Evolutionary conservation across 2,888 invertebrate genomes (phyloP).

Genomic region (Drosophila melanosoma): DNA sequence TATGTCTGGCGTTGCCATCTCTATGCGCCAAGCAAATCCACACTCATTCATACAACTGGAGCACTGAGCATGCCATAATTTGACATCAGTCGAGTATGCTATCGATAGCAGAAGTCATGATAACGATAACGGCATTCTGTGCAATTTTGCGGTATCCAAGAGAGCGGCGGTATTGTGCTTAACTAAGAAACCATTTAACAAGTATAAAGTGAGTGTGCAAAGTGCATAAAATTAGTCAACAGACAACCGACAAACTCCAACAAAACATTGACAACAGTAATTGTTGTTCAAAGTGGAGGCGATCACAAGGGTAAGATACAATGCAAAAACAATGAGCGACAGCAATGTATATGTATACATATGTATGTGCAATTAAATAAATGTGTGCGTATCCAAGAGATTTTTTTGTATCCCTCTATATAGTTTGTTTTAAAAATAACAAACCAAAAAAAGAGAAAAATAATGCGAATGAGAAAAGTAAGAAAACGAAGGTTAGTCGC

Average conservation of each 20-base stretch:
- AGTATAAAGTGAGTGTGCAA: conserved; percentile 31
- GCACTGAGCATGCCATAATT: not conserved
- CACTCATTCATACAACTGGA: not conserved
- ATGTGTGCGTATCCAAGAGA: not conserved
- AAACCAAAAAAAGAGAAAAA: conserved; percentile 25
- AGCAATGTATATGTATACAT: conserved; percentile 4
- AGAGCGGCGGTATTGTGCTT: conserved; percentile 30
- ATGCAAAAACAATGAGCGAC: conserved; percentile 30
- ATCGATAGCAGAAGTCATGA: conserved; percentile 23
- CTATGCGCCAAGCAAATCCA: not conserved
- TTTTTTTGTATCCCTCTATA: not conserved
- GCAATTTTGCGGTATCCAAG: conserved; percentile 48
- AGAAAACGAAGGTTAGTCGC: conserved; percentile 49
- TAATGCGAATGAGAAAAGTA: conserved; percentile 38
- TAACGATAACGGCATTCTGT: conserved; percentile 31
- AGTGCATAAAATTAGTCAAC: conserved; percentile 14
- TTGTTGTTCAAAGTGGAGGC: conserved; percentile 12
- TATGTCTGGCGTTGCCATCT: not conserved
- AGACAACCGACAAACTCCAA: not conserved
- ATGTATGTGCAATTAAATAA: not conserved
- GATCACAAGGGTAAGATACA: conserved; percentile 39
- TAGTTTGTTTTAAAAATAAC: conserved; percentile 2
- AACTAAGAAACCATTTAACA: conserved; percentile 27
- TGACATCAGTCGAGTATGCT: not conserved
- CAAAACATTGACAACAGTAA: conserved; percentile 17